Conservation (phyloP, 2,888 invertebrate species). For the Orthonychiurus folsomi region DNA sequence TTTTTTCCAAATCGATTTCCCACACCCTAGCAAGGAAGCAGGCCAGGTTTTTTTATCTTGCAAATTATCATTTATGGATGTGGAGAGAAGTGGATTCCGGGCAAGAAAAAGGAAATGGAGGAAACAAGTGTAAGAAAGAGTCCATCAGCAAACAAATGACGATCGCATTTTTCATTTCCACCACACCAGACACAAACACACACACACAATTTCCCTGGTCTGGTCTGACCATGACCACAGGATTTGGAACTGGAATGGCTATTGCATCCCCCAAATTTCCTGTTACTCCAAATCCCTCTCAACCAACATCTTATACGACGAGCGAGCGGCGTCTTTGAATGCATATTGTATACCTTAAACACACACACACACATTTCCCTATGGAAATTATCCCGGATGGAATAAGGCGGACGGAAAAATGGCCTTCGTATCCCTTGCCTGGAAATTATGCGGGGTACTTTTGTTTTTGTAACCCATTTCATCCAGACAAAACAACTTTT, state of each 20-base stretch:
- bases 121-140: slow-evolving; percentile 24
- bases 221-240: too few relatives aligned
- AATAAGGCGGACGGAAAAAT: neutral
- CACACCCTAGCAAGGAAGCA: too few relatives aligned
- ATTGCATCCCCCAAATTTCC: too few relatives aligned
- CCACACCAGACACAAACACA: neutral
- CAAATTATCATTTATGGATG: neutral
- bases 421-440: neutral
- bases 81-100: neutral
- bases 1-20: neutral
- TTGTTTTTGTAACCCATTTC: neutral
- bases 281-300: too few relatives aligned
- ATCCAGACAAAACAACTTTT: too few relatives aligned
- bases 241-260: too few relatives aligned
- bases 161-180: slow-evolving; percentile 29
- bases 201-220: neutral
- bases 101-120: neutral
- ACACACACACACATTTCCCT: neutral
- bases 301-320: too few relatives aligned
- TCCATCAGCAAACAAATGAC: slow-evolving; percentile 28
- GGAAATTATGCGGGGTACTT: neutral
- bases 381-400: neutral
- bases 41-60: neutral
- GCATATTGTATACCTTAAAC: too few relatives aligned
- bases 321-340: too few relatives aligned